Percentiles rank a stretch among this genome's conserved stretches.
These are phyloP conservation scores for Polyommatus icarus DNA, from an alignment of 2,888 invertebrate species.

Conservation along the genomic window DNA sequence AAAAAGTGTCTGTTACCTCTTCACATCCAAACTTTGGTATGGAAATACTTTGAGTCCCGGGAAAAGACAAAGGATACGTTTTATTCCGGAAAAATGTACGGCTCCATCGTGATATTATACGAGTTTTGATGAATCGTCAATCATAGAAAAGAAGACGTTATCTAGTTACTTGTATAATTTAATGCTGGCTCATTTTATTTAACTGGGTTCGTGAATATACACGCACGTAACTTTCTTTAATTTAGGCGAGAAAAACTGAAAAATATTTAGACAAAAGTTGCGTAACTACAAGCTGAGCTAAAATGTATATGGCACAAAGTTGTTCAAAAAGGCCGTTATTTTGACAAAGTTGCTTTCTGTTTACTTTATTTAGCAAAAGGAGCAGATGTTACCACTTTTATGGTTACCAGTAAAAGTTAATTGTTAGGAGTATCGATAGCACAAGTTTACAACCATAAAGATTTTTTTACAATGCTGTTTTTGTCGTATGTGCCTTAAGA, in stretches of 20 bases:
- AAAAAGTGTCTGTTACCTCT: no score
- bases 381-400: constrained; percentile 29
- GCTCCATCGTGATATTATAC: no score
- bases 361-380: constrained; percentile 23
- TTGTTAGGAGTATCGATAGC: constrained; percentile 20
- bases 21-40: no score
- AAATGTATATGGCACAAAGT: constrained; percentile 14
- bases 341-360: constrained; percentile 24
- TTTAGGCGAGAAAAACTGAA: not conserved
- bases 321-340: constrained; percentile 13
- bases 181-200: no score
- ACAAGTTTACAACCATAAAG: not conserved
- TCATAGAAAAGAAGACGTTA: no score
- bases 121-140: no score
- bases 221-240: not conserved
- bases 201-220: no score
- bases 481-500: not conserved
- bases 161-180: no score
- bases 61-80: no score
- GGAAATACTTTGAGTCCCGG: no score
- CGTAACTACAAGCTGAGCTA: not conserved
- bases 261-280: not conserved
- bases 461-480: not conserved
- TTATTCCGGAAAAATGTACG: no score
- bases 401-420: constrained; percentile 30